A percentile compares a stretch with the other conserved stretches of the same genome.
Evolutionary conservation across 2,113 vertebrate species (phyloP).

Genomic region (Cnemophilus loriae): DNA sequence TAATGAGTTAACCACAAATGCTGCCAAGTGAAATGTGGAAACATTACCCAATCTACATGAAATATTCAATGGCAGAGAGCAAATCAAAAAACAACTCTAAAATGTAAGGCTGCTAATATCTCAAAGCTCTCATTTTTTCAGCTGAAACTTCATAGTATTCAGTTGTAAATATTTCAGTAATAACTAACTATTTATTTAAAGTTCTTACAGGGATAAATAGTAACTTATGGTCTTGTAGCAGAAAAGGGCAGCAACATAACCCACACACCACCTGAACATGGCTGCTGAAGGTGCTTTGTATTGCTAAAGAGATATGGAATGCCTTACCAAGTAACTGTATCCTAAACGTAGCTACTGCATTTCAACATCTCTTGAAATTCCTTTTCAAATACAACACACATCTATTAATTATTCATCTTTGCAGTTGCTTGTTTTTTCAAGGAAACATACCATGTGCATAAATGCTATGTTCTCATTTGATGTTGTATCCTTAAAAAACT

Average conservation of each 20-base stretch:
- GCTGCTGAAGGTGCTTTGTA: background rate
- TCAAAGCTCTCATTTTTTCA: background rate
- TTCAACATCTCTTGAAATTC: conserved; percentile 19
- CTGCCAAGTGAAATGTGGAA: background rate
- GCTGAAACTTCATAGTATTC: background rate
- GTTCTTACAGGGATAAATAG: background rate
- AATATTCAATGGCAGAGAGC: background rate
- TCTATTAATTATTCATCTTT: conserved; percentile 1
- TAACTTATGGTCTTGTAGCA: background rate
- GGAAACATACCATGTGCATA: conserved; percentile 36
- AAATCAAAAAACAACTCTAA: background rate
- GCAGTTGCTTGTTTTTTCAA: conserved; percentile 30
- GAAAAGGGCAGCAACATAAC: background rate
- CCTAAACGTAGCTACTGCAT: background rate
- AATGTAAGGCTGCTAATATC: background rate
- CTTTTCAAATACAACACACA: conserved; percentile 15
- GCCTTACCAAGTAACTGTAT: background rate
- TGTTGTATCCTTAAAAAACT: conserved; percentile 22
- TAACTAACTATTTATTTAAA: background rate
- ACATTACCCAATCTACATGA: background rate
- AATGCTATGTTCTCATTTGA: conserved; percentile 31
- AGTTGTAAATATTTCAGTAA: background rate
- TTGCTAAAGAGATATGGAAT: background rate
- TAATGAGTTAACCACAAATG: background rate
- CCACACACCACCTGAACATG: background rate